Conservation (phyloP, 2,888 invertebrate genomes). For the Orthosia gothica region DNA sequence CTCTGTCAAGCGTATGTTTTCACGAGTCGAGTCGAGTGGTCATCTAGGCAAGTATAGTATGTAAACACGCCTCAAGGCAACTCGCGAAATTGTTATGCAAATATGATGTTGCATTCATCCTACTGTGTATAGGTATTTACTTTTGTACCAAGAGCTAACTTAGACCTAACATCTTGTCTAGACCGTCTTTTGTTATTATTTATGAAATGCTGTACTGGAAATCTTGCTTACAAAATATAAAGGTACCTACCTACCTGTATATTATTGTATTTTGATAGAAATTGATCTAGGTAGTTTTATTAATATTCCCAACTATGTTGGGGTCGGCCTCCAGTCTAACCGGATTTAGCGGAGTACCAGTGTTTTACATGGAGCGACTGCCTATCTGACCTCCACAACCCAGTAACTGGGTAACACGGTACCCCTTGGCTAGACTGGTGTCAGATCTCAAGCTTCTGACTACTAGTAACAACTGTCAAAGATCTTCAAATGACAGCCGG, state of each 20-base stretch:
- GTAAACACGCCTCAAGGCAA: constrained; percentile 77
- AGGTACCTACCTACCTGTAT: not conserved
- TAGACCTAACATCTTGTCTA: constrained; percentile 51
- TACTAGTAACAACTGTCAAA: too few species aligned
- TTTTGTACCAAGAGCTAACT: constrained; percentile 62
- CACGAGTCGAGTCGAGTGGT: constrained; percentile 49
- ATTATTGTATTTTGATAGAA: too few species aligned
- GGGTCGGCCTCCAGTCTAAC: too few species aligned
- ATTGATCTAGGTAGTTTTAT: not conserved
- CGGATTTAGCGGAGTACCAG: too few species aligned
- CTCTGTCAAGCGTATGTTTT: constrained; percentile 62
- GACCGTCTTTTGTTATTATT: constrained; percentile 42
- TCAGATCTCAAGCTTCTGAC: too few species aligned
- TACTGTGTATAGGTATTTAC: constrained; percentile 69
- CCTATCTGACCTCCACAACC: too few species aligned
- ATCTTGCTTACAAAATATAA: constrained; percentile 1
- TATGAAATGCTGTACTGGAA: constrained; percentile 12
- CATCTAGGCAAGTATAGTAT: constrained; percentile 62
- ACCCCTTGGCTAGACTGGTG: too few species aligned
- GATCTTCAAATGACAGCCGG: too few species aligned
- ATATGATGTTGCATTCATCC: constrained; percentile 77
- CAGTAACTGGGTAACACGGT: too few species aligned
- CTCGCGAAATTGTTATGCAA: constrained; percentile 86
- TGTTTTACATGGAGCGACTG: too few species aligned
- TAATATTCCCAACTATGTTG: too few species aligned